Conservation (phyloP, 2,888 invertebrate genomes). For the Herminia tarsipennalis region DNA sequence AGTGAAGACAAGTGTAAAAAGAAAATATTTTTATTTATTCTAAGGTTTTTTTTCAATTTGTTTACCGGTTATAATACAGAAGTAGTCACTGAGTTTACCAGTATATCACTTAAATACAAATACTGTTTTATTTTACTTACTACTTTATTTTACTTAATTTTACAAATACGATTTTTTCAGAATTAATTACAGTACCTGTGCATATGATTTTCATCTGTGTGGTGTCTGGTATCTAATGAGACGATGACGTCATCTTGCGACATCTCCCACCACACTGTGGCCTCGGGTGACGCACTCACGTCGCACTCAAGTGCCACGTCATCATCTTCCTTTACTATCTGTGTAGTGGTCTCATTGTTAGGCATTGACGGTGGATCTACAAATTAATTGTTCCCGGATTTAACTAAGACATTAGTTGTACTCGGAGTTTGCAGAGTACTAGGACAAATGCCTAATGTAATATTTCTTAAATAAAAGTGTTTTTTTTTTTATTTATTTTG, state of each 20-base stretch:
- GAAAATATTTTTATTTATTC: no score
- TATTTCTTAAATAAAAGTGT: no score
- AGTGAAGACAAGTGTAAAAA: no score
- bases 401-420: background rate
- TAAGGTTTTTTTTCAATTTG: no score
- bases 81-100: no score
- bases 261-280: slow-evolving; percentile 67
- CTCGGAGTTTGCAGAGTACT: background rate
- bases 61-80: no score
- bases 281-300: slow-evolving; percentile 63
- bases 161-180: background rate
- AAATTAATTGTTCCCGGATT: background rate
- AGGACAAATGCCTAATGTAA: background rate
- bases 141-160: no score
- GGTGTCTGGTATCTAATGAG: slow-evolving; percentile 53
- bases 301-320: slow-evolving; percentile 58
- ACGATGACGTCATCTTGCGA: slow-evolving; percentile 55
- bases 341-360: slow-evolving; percentile 31
- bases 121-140: background rate
- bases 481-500: no score
- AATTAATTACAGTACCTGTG: slow-evolving; percentile 49
- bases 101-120: background rate
- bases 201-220: slow-evolving; percentile 52
- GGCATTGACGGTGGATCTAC: slow-evolving; percentile 67
- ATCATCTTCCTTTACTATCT: slow-evolving; percentile 54